A percentile compares a stretch with the other conserved stretches of the same genome.
phyloP scores from a whole-genome alignment of 2,888 invertebrate genomes.

The Electrophaes corylata region DNA sequence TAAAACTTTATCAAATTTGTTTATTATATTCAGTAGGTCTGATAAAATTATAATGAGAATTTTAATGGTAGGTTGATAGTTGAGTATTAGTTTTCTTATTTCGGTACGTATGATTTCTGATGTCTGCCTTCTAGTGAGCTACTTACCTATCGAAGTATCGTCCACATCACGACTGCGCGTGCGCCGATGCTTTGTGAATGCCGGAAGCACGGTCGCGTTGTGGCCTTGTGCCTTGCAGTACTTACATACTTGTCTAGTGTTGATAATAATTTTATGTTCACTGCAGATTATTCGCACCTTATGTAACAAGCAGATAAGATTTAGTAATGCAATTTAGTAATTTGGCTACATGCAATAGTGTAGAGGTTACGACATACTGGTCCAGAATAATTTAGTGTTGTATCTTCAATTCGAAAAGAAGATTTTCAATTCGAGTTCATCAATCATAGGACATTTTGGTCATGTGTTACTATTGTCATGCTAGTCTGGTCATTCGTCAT shows the following conservation, averaged over 20 bases:
- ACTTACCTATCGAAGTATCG: background rate
- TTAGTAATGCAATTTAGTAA: background rate
- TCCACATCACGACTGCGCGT: constrained; percentile 5
- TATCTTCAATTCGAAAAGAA: no score
- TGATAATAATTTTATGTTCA: constrained; percentile 11
- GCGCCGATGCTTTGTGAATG: constrained; percentile 20
- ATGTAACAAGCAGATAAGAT: background rate
- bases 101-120: background rate
- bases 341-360: background rate
- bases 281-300: constrained; percentile 2
- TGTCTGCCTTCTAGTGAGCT: background rate
- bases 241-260: background rate
- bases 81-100: no score
- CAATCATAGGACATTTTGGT: no score
- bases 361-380: no score
- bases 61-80: no score
- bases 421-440: no score
- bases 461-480: no score
- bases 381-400: no score
- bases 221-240: constrained; percentile 40
- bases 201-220: constrained; percentile 28
- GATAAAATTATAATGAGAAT: no score
- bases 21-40: no score
- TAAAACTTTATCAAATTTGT: no score
- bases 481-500: no score